Percentiles rank a stretch among this genome's conserved stretches.
Conservation (phyloP, 2,797 vertebrate species). For the Pangasius krempfi region DNA sequence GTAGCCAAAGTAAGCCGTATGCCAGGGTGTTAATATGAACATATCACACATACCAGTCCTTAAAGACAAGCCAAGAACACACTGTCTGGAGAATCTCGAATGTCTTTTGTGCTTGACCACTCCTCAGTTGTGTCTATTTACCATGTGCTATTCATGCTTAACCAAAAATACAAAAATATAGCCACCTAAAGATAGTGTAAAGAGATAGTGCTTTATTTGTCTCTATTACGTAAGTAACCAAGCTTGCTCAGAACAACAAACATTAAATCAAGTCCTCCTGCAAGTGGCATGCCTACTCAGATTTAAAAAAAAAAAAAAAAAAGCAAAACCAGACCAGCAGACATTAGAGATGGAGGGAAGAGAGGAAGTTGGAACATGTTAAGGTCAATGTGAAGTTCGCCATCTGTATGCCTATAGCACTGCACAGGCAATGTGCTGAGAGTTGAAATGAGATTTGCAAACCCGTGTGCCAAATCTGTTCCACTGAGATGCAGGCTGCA, state of each 20-base stretch:
- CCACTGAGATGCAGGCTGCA: background rate
- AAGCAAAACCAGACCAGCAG: background rate
- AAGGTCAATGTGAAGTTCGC: background rate
- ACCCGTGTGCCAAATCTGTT: background rate
- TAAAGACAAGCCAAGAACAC: constrained; percentile 2
- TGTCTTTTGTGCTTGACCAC: background rate
- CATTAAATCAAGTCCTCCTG: background rate
- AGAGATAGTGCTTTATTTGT: background rate
- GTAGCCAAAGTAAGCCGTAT: background rate
- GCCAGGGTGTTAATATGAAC: background rate
- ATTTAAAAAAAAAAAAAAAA: background rate
- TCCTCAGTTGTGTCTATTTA: background rate
- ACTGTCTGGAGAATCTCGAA: background rate
- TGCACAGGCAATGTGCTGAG: background rate
- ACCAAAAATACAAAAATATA: background rate
- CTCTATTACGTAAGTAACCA: too few species aligned
- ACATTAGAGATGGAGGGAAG: background rate
- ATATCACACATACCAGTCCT: background rate
- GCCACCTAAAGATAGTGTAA: background rate
- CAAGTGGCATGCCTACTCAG: background rate
- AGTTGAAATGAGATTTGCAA: background rate
- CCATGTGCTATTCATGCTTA: background rate
- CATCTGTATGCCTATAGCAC: constrained; percentile 10
- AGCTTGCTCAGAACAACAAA: background rate
- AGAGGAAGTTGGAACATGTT: background rate